phyloP scores from a whole-genome alignment of 1,140 invertebrate genomes.

The Chymomyza costata region DNA sequence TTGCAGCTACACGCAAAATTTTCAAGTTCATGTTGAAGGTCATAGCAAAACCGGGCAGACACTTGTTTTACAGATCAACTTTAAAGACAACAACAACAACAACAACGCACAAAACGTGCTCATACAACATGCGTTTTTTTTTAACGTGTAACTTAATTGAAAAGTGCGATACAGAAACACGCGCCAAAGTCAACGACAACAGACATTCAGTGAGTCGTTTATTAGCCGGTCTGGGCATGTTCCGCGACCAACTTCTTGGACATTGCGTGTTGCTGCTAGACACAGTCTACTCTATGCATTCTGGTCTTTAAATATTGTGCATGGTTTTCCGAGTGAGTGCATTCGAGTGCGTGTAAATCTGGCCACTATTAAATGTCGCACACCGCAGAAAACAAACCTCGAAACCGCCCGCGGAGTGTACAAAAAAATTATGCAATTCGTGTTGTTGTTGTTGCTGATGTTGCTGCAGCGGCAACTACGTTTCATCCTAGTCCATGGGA shows the following conservation, averaged over 20 bases:
- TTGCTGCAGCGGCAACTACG: too few species aligned
- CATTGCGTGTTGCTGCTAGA: slow-evolving; percentile 29
- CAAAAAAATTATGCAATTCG: slow-evolving; percentile 46
- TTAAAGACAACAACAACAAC: slow-evolving; percentile 19
- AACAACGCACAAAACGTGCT: slow-evolving; percentile 45
- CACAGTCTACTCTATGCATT: background rate
- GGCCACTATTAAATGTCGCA: too few species aligned
- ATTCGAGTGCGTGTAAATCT: too few species aligned
- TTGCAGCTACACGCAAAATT: slow-evolving; percentile 4
- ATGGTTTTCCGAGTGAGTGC: background rate
- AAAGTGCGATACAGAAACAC: slow-evolving; percentile 71
- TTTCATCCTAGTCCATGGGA: too few species aligned
- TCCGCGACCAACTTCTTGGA: slow-evolving; percentile 32
- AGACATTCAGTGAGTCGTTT: too few species aligned
- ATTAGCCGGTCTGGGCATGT: too few species aligned
- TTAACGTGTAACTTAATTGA: slow-evolving; percentile 70
- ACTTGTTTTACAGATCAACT: slow-evolving; percentile 41
- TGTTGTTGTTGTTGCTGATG: slow-evolving; percentile 29
- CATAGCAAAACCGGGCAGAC: slow-evolving; percentile 28
- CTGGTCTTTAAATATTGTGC: too few species aligned
- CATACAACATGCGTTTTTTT: slow-evolving; percentile 67
- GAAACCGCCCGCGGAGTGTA: too few species aligned
- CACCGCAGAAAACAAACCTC: too few species aligned
- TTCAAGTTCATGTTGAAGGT: slow-evolving; percentile 69
- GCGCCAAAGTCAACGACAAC: too few species aligned